Evolutionary conservation across 2,797 vertebrate species (phyloP).

Genomic region (Zenarchopterus dispar): DNA sequence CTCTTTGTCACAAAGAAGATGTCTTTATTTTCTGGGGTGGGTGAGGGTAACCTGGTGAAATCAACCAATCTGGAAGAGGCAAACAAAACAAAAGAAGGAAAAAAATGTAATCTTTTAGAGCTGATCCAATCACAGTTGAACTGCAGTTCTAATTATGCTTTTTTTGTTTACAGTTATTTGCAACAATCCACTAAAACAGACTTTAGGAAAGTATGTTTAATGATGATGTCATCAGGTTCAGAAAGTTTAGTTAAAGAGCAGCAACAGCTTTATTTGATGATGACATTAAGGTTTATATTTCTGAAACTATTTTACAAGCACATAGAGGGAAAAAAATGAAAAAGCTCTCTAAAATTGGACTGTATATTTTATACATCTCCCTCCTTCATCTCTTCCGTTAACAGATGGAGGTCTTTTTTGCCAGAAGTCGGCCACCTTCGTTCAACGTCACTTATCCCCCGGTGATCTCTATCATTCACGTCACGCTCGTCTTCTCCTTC

Average conservation of each 20-base stretch:
- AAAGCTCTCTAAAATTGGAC: not conserved
- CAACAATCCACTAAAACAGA: too few relatives aligned
- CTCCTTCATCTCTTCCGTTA: conserved; percentile 8
- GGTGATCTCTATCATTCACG: conserved; percentile 60
- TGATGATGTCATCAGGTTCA: too few relatives aligned
- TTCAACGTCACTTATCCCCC: conserved; percentile 64
- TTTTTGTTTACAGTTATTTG: too few relatives aligned
- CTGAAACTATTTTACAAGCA: too few relatives aligned
- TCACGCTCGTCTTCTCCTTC: conserved; percentile 45
- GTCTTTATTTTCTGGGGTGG: conserved; percentile 99
- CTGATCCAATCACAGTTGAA: too few relatives aligned
- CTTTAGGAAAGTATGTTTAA: too few relatives aligned
- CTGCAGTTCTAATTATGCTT: too few relatives aligned
- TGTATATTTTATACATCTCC: not conserved
- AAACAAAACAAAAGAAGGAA: not conserved
- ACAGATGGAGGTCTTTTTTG: conserved; percentile 49
- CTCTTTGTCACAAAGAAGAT: conserved; percentile 98
- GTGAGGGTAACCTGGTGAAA: conserved; percentile 98
- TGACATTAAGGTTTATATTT: too few relatives aligned
- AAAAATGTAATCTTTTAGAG: too few relatives aligned
- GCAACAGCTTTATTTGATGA: too few relatives aligned
- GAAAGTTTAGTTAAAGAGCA: too few relatives aligned
- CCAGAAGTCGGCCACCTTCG: conserved; percentile 62
- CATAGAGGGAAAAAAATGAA: too few relatives aligned
- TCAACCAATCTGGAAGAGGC: conserved; percentile 90